Base-by-base conservation (phyloP, 2,888 invertebrate species). In the Dasysyrphus tricinctus region DNA sequence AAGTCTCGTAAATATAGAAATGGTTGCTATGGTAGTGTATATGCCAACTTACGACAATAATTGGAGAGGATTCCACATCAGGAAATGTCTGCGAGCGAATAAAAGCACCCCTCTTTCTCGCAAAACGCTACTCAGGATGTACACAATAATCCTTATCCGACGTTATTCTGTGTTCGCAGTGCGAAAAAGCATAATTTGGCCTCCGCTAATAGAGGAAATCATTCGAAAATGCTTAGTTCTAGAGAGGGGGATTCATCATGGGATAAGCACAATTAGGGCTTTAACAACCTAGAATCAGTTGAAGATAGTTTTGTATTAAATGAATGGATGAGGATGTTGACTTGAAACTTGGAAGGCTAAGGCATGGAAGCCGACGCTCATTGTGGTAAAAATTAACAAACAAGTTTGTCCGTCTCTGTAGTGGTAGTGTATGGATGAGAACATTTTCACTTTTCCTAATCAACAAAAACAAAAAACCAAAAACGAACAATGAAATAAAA, bases 181-280 rank as follows among this genome's bases (percentile, higher is more conserved):
- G 63, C 51, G 65, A 44, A 54, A 72, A 63, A 73, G 72, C 72
- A 82, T 82, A 86, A 79, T 86, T 86, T 86, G 37, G 78, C 72
- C 74, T 65, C 11, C 82, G 72, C 82, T 79, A 82, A 86, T 86
- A 75, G 86, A 79, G 86, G 86, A 86, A 86, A 86, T 86, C 79
- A 72, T 82, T 82, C 75, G 86, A 86, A 86, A 86, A 78, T 78
- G 67, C 75, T 86, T 72, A 67, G 72, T 65, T 79, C 57, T 54
- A 44, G 14, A 56, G 74, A 24, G 24, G 8, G 14, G 78, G 59
- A 67, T 67, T 75, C 82, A 70, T 78, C 69, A 74, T 78, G 72
- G 79, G 86, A 86, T 82, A 82, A 79, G 82, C 86, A 70, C 82
- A 86, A 86, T 86, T 86, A 86, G 77, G 77, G 70, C 51, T 81